phyloP scores from a whole-genome alignment of 1,140 invertebrate genomes.

The Bathynomus jamesi region DNA sequence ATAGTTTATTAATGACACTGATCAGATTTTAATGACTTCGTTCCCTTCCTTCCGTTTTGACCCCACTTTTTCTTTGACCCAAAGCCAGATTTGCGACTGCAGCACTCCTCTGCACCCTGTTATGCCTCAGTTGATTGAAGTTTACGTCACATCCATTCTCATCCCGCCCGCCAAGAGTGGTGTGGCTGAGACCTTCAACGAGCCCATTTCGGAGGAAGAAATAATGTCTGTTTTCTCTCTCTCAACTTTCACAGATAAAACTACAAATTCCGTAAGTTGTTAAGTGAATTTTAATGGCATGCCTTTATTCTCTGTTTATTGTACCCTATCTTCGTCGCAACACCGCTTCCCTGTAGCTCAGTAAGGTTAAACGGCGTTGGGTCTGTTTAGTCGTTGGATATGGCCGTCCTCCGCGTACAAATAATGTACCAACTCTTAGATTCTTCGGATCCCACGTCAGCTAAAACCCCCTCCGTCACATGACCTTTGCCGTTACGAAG shows the following conservation, averaged over 20 bases:
- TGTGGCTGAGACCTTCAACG: constrained; percentile 63
- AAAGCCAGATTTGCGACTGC: constrained; percentile 75
- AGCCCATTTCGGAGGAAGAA: constrained; percentile 84
- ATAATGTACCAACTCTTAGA: too few species aligned
- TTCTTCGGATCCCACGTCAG: too few species aligned
- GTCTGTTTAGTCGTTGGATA: too few species aligned
- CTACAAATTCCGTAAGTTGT: background rate
- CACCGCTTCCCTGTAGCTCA: too few species aligned
- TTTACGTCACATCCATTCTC: constrained; percentile 88
- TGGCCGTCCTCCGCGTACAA: too few species aligned
- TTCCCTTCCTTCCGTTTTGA: background rate
- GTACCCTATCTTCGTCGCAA: too few species aligned
- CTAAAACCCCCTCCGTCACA: too few species aligned
- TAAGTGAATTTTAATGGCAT: too few species aligned
- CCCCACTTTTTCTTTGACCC: constrained; percentile 16
- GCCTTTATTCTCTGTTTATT: too few species aligned
- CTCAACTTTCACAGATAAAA: constrained; percentile 26
- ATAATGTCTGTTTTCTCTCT: constrained; percentile 67
- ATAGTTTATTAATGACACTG: too few species aligned
- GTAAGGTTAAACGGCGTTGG: too few species aligned
- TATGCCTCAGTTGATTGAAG: constrained; percentile 84
- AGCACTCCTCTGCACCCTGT: constrained; percentile 83
- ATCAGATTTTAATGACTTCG: background rate
- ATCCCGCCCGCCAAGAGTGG: constrained; percentile 49
- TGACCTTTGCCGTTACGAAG: too few species aligned